A percentile compares a stretch with the other conserved stretches of the same genome.
Evolutionary conservation across 2,797 vertebrate species (phyloP).

Genomic region (Alcedo atthis): DNA sequence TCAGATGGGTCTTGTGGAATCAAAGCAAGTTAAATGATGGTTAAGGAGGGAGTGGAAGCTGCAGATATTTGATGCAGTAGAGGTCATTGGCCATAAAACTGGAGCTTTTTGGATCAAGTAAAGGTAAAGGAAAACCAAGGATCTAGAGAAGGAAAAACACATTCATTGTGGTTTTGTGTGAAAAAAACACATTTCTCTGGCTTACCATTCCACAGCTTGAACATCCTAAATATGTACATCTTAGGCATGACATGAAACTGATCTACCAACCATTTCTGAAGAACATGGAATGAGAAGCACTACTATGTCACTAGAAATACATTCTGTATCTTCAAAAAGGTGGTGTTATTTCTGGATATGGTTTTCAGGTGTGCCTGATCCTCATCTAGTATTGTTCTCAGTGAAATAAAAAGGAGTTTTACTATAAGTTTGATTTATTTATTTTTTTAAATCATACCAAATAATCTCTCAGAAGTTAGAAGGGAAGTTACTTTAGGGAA

Average conservation of each 20-base stretch:
- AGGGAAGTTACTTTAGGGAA: neutral
- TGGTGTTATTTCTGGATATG: neutral
- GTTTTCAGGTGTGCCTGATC: neutral
- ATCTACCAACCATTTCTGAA: neutral
- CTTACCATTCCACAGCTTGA: neutral
- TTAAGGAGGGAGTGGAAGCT: neutral
- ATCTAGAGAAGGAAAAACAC: neutral
- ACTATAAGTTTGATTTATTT: neutral
- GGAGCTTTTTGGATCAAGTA: neutral
- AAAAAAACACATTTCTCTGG: neutral
- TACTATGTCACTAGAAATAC: neutral
- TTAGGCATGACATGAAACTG: neutral
- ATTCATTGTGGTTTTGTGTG: neutral
- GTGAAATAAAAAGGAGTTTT: neutral
- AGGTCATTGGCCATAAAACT: neutral
- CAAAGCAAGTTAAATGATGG: neutral
- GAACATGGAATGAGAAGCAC: neutral
- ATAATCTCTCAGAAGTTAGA: neutral
- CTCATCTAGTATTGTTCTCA: neutral
- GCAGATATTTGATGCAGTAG: neutral
- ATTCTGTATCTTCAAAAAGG: neutral
- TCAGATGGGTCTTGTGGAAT: neutral
- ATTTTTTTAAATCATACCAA: conserved; percentile 4
- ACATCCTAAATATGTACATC: neutral
- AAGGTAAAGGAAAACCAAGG: neutral